Percentiles rank a stretch among this genome's conserved stretches.
Evolutionary conservation across 2,797 vertebrate genomes (phyloP).

Genomic region (Austrolebias charrua): DNA sequence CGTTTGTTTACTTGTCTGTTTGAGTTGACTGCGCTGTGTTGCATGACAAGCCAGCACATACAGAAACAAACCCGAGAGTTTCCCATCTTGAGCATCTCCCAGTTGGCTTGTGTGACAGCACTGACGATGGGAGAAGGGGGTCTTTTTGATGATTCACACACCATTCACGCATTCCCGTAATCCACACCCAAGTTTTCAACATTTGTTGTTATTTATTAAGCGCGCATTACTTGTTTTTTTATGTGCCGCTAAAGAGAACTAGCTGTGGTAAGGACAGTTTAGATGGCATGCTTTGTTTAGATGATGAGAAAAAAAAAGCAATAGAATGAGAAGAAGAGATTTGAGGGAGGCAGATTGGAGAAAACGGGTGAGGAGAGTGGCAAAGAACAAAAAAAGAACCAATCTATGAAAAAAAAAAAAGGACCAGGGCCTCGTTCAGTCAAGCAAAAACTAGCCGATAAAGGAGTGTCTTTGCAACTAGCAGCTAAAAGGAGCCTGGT

Average conservation of each 20-base stretch:
- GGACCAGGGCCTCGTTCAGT: constrained; percentile 85
- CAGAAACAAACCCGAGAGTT: constrained; percentile 65
- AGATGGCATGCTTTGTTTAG: constrained; percentile 65
- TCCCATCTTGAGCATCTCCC: constrained; percentile 64
- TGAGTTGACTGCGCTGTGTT: constrained; percentile 49
- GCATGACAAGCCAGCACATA: constrained; percentile 59
- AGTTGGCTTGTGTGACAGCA: constrained; percentile 47
- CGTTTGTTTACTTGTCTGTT: constrained; percentile 60
- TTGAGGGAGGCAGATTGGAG: constrained; percentile 27
- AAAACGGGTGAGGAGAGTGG: constrained; percentile 53
- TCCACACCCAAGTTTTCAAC: constrained; percentile 47
- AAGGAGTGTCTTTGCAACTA: constrained; percentile 90
- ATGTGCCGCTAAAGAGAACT: constrained; percentile 19
- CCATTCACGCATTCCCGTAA: constrained; percentile 55
- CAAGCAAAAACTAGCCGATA: constrained; percentile 92
- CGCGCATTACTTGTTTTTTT: constrained; percentile 20
- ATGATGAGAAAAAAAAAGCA: constrained; percentile 28
- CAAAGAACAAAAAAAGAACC: constrained; percentile 81
- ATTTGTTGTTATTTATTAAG: constrained; percentile 71
- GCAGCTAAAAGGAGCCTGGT: constrained; percentile 84
- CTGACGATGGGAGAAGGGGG: constrained; percentile 31
- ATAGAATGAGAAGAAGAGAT: constrained; percentile 21
- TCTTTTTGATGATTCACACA: constrained; percentile 64
- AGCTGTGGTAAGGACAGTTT: constrained; percentile 48
- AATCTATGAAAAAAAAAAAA: constrained; percentile 95